These are phyloP conservation scores for Onychomys arenicola DNA, from an alignment of 2,797 vertebrate species.

Conservation along the genomic window DNA sequence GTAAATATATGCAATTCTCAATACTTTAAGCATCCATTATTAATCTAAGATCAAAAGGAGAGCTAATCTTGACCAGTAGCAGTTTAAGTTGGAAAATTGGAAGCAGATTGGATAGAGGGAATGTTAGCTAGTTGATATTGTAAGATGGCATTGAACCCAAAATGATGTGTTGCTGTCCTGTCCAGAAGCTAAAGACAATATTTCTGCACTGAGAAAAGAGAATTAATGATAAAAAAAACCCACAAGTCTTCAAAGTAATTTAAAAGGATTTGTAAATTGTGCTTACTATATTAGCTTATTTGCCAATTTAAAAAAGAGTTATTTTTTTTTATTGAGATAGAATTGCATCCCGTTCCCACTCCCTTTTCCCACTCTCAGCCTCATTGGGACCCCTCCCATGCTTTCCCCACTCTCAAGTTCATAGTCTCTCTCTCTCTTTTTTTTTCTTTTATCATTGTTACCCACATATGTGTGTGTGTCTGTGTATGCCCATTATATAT, in stretches of 20 bases:
- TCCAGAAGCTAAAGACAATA: neutral
- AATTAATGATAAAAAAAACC: neutral
- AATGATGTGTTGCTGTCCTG: neutral
- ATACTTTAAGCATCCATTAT: neutral
- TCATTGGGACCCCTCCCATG: neutral
- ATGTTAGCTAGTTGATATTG: neutral
- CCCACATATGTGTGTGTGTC: neutral
- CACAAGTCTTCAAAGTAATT: neutral
- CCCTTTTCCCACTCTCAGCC: neutral
- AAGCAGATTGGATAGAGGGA: neutral
- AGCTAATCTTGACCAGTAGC: neutral
- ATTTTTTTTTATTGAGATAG: neutral
- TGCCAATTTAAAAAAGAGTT: neutral
- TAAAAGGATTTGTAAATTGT: neutral
- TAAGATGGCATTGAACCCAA: neutral
- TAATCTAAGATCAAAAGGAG: neutral
- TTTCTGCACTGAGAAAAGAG: neutral
- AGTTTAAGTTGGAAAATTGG: neutral
- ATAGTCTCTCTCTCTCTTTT: neutral
- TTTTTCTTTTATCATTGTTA: neutral
- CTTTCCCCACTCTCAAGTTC: neutral
- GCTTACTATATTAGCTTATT: neutral
- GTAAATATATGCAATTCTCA: neutral
- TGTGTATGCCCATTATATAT: neutral
- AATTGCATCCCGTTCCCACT: neutral